Evolutionary conservation across 2,113 vertebrate genomes (phyloP).

Genomic region (Brienomyrus longianalis): DNA sequence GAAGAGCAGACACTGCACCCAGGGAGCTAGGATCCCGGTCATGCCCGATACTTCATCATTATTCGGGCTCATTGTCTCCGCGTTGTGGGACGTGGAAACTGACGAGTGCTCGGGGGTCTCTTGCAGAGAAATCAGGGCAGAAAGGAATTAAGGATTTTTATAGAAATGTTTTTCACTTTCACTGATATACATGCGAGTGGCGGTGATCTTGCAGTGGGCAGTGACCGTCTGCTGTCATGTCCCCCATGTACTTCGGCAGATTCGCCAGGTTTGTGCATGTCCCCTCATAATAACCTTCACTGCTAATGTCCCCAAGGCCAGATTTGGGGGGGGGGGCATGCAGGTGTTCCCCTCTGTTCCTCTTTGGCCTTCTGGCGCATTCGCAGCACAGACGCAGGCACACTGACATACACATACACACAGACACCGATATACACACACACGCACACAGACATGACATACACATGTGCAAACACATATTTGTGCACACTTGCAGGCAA

Average conservation of each 20-base stretch:
- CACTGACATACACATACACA: neutral
- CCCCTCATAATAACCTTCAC: neutral
- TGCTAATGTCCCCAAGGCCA: neutral
- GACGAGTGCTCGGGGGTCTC: neutral
- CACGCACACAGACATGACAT: neutral
- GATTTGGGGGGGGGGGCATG: neutral
- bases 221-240: neutral
- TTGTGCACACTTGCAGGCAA: neutral
- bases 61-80: neutral
- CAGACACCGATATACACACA: neutral
- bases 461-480: neutral
- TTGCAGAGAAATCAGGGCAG: neutral
- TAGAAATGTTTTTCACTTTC: neutral
- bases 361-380: neutral
- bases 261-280: neutral
- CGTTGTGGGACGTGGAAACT: neutral
- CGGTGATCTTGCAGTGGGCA: neutral
- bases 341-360: slow-evolving; percentile 3
- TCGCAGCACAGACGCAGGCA: neutral
- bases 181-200: neutral
- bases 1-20: neutral
- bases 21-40: neutral
- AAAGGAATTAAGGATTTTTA: neutral
- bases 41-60: neutral
- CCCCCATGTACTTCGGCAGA: neutral